These are phyloP conservation scores for Daktulosphaira vitifoliae DNA, from an alignment of 1,140 invertebrate species.

Conservation along the genomic window DNA sequence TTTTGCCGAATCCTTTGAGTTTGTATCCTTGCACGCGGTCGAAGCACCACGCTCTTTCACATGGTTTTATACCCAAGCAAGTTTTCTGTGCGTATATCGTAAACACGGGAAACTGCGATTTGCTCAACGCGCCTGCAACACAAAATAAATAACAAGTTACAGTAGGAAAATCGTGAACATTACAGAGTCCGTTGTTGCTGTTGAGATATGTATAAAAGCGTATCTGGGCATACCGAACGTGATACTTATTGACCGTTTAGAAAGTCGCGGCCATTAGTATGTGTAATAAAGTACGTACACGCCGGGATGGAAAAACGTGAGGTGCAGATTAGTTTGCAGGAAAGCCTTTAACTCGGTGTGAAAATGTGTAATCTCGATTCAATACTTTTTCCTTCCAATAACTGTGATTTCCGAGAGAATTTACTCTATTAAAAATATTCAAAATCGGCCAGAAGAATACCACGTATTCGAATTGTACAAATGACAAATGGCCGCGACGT, in stretches of 20 bases:
- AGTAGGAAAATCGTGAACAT: neutral
- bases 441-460: no score
- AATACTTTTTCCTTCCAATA: neutral
- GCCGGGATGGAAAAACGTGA: neutral
- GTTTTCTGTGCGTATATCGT: constrained; percentile 94
- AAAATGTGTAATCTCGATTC: no score
- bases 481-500: no score
- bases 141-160: constrained; percentile 21
- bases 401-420: neutral
- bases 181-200: neutral
- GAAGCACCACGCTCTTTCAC: constrained; percentile 82
- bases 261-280: neutral
- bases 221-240: constrained; percentile 4
- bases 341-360: neutral
- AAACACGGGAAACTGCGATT: constrained; percentile 89
- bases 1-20: constrained; percentile 61
- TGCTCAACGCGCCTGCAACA: constrained; percentile 67
- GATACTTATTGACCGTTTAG: neutral
- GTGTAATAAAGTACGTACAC: neutral
- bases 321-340: neutral
- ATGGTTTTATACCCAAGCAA: constrained; percentile 74
- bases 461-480: no score
- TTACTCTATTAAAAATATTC: no score
- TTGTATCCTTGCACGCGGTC: constrained; percentile 82
- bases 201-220: neutral